phyloP scores from a whole-genome alignment of 2,888 invertebrate genomes.

The Latrodectus hesperus region DNA sequence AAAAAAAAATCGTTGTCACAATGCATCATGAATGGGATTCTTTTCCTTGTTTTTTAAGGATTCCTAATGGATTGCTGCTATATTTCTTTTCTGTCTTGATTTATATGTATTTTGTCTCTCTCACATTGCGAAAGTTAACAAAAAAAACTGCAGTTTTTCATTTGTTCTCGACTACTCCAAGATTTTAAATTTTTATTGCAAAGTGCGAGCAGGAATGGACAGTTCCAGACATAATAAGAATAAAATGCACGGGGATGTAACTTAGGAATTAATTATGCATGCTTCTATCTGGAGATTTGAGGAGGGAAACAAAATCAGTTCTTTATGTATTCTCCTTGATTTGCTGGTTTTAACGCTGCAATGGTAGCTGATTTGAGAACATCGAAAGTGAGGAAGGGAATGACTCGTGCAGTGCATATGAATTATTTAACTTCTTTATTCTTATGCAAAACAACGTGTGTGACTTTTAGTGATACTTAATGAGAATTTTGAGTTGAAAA shows the following conservation, averaged over 20 bases:
- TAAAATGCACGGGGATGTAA: conserved; percentile 43
- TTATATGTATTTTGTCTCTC: conserved; percentile 58
- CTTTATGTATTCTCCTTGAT: too few relatives aligned
- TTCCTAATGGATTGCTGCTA: conserved; percentile 49
- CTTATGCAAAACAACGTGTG: too few relatives aligned
- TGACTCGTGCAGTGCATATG: too few relatives aligned
- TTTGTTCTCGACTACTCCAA: conserved; percentile 27
- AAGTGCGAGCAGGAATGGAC: conserved; percentile 21
- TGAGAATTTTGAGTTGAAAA: too few relatives aligned
- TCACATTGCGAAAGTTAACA: neutral
- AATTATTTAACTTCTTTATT: too few relatives aligned
- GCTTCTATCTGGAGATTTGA: neutral
- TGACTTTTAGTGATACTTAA: too few relatives aligned
- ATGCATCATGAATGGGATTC: conserved; percentile 28
- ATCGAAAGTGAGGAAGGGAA: too few relatives aligned
- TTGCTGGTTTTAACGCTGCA: too few relatives aligned
- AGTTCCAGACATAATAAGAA: conserved; percentile 10
- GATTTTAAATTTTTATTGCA: conserved; percentile 42
- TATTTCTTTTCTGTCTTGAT: conserved; percentile 35
- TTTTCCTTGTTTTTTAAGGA: conserved; percentile 13
- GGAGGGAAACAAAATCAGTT: too few relatives aligned
- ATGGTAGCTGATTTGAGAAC: too few relatives aligned
- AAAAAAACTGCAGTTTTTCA: conserved; percentile 35
- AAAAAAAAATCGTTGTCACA: conserved; percentile 31
- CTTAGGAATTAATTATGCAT: conserved; percentile 55